phyloP scores from a whole-genome alignment of 2,888 invertebrate species.

The Sarcophaga rosellei region DNA sequence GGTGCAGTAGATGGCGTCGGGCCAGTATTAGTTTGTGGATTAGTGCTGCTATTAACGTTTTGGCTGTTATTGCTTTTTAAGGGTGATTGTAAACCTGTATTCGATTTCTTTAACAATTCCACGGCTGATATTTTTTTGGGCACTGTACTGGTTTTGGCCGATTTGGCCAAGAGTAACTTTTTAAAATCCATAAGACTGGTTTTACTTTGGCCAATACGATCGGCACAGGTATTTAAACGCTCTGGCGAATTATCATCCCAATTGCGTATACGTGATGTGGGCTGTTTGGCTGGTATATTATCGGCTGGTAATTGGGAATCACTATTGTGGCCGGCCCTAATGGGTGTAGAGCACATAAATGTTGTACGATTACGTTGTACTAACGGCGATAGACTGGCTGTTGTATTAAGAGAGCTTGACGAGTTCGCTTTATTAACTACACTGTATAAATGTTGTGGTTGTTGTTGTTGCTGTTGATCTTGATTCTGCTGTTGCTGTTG shows the following conservation, averaged over 20 bases:
- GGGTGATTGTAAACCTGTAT: constrained; percentile 69
- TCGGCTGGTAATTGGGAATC: constrained; percentile 67
- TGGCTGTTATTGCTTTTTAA: constrained; percentile 26
- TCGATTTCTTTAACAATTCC: constrained; percentile 86
- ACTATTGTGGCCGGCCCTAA: constrained; percentile 73
- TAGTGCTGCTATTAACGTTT: constrained; percentile 11
- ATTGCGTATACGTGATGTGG: constrained; percentile 72
- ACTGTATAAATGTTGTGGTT: constrained; percentile 4
- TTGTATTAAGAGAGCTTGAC: constrained; percentile 53
- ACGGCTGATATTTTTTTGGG: constrained; percentile 88
- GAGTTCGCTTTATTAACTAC: constrained; percentile 50
- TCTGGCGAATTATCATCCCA: constrained; percentile 77
- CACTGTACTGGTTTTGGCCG: constrained; percentile 84
- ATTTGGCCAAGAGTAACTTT: constrained; percentile 89
- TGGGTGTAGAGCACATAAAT: constrained; percentile 87
- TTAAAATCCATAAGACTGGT: constrained; percentile 93
- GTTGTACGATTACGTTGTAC: constrained; percentile 84
- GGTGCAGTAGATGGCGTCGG: neutral
- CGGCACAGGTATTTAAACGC: constrained; percentile 83
- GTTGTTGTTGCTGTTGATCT: constrained; percentile 35
- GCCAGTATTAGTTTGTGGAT: constrained; percentile 9
- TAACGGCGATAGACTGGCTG: constrained; percentile 84
- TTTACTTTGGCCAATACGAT: constrained; percentile 86
- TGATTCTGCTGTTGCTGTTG: constrained; percentile 4
- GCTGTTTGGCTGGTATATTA: constrained; percentile 76